phyloP scores from a whole-genome alignment of 2,888 invertebrate genomes.

The Ischnus inquisitorius region DNA sequence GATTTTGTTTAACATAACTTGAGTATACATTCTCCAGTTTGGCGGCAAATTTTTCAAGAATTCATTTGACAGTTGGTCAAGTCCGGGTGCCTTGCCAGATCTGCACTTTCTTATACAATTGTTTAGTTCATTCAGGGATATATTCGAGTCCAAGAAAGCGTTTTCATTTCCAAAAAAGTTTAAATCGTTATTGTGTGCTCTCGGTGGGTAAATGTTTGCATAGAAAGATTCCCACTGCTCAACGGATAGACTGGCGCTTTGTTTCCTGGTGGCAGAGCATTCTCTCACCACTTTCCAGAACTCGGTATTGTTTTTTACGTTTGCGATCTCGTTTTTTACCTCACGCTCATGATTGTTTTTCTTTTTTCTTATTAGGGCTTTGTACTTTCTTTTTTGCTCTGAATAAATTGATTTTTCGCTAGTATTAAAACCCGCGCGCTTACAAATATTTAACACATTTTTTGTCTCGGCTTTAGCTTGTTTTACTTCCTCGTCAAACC shows the following conservation, averaged over 20 bases:
- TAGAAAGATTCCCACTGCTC: conserved; percentile 1
- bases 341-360: not conserved
- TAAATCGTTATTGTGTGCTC: not conserved
- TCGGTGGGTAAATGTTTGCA: not conserved
- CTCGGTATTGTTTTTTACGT: not conserved
- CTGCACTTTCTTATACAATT: too few relatives aligned
- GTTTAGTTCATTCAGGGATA: too few relatives aligned
- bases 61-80: too few relatives aligned
- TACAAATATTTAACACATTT: conserved; percentile 24
- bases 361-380: not conserved
- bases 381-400: not conserved
- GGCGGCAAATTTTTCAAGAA: too few relatives aligned
- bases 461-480: conserved; percentile 21
- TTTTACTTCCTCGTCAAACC: not conserved
- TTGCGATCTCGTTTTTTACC: not conserved
- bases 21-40: too few relatives aligned
- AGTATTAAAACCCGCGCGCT: not conserved
- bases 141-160: too few relatives aligned
- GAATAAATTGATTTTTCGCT: not conserved
- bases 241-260: not conserved
- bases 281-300: conserved; percentile 11
- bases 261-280: not conserved
- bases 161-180: not conserved
- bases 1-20: too few relatives aligned
- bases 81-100: too few relatives aligned